Evolutionary conservation across 2,797 vertebrate genomes (phyloP), one percentile per base, ranked within the genome.

Genomic region (Hafferia zeledoni): DNA sequence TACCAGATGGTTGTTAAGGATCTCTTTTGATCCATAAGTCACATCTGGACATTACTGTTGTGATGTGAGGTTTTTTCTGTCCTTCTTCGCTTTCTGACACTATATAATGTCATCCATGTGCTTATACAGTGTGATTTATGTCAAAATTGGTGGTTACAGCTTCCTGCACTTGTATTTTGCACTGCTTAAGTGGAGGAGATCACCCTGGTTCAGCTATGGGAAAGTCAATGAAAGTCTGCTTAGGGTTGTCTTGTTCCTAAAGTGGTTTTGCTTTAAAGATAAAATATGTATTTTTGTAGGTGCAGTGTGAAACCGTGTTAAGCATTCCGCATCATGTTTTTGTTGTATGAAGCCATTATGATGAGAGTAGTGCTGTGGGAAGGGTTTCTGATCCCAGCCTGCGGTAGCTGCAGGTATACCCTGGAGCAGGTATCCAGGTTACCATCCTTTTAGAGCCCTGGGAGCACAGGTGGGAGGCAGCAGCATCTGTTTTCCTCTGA

Each of bases 371-470:
- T 19, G 19, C 31, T 31, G 5, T 71, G 61, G 52, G 56, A 83
- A 41, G 11, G 17, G 31, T 76, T 95, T 91, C 47, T 86, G 46
- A 63, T 89, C 37, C 70, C 7, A 25, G 47, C 35, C 52, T 84
- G 56, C 10, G 0, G 49, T 61, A 93, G 30, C 56, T 71, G 44
- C 70, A 70, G 71, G 64, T 93, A 89, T 86, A 70, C 91, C 57
- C 80, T 76, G 87, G 69, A 49, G 65, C 56, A 90, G 68, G 47
- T 81, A 89, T 72, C 89, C 69, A 82, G 67, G 52, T 89, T 94
- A 85, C 60, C 52, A 44, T 84, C 87, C 25, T 81, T 53, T n/a
- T 86, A 64, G 56, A 90, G 47, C 52, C 46, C 43, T 63, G 17
- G 55, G 53, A 87, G 76, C 33, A 53, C 5, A 22, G 56, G 61